Base-by-base conservation (phyloP, 1,140 invertebrate species). In the Bombus picipes region DNA sequence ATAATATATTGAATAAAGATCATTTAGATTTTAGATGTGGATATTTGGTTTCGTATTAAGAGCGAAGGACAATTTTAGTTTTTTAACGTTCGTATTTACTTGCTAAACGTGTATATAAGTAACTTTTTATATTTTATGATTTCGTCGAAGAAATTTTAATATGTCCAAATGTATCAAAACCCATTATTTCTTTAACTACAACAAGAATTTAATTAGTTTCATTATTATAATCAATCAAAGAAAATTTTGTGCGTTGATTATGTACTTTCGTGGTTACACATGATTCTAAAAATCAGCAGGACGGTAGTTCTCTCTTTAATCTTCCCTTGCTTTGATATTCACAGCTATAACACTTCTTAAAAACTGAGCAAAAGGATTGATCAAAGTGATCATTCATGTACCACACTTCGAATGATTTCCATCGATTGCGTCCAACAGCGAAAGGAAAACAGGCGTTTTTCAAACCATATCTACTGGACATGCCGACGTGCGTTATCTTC, bases 401-500 rank as follows among this genome's bases (percentile, higher is more conserved):
- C 3, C 2, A 41, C 15, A 18, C 18, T 9, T 43, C 0, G 3
- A 47, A 41, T 10, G 6, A 10, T 72, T 41, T 22, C 3, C 15
- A 47, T 73, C 1, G 5, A 18, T 32, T 25, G 13, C 32, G 18
- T 47, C 22, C 41, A 47, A 2, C 18, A 10, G 25, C 3, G 10
- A 28, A 28, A 43, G 12, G 22, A 70, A 79, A 86, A 86, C 71
- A 65, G 13, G 41, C 76, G 70, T 89, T 89, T 89, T 89, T 89
- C 76, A 89, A 77, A 62, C 80, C 37, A 43, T 87, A 83, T 89
- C 87, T 76, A 57, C 53, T 65, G 88, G 87, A 86, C 83, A 71
- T 59, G 47, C 47, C 75, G 68, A 34, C 87, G 79, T 86, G 88
- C 84, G 88, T 78, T 89, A 89, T 89, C 88, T 89, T 89, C 68